Evolutionary conservation across 2,113 vertebrate genomes (phyloP).

Genomic region (Dipodomys ordii): DNA sequence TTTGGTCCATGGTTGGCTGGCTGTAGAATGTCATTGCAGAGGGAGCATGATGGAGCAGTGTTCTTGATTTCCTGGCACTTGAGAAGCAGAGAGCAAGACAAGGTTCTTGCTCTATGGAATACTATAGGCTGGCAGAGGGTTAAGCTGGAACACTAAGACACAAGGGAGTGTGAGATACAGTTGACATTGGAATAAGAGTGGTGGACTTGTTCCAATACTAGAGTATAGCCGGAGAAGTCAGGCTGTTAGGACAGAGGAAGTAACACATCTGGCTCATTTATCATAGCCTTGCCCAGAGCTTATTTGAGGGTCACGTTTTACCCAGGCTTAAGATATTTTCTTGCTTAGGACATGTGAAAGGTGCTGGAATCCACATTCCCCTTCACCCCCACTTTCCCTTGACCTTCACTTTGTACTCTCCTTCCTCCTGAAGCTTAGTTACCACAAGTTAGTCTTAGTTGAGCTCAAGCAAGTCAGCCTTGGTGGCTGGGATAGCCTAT

Average conservation of each 20-base stretch:
- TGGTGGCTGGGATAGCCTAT: too few relatives aligned
- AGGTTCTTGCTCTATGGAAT: background rate
- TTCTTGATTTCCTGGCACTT: too few relatives aligned
- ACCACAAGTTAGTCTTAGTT: background rate
- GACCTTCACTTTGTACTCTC: background rate
- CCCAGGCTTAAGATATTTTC: background rate
- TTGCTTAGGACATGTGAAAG: conserved; percentile 8
- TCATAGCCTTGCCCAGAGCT: background rate
- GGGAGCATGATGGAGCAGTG: too few relatives aligned
- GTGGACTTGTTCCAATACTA: background rate
- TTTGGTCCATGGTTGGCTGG: too few relatives aligned
- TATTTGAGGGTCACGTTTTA: background rate
- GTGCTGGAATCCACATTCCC: background rate
- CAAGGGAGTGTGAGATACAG: background rate
- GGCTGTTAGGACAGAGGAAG: background rate
- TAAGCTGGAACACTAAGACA: background rate
- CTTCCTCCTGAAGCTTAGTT: background rate
- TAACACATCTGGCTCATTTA: background rate
- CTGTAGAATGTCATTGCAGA: too few relatives aligned
- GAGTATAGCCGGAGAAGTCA: background rate
- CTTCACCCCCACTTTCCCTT: background rate
- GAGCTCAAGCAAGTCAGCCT: background rate
- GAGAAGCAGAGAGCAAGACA: background rate
- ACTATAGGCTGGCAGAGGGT: background rate
- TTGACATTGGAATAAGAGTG: background rate